These are phyloP conservation scores for Dolomedes plantarius DNA, from an alignment of 2,888 invertebrate genomes.

Conservation along the genomic window DNA sequence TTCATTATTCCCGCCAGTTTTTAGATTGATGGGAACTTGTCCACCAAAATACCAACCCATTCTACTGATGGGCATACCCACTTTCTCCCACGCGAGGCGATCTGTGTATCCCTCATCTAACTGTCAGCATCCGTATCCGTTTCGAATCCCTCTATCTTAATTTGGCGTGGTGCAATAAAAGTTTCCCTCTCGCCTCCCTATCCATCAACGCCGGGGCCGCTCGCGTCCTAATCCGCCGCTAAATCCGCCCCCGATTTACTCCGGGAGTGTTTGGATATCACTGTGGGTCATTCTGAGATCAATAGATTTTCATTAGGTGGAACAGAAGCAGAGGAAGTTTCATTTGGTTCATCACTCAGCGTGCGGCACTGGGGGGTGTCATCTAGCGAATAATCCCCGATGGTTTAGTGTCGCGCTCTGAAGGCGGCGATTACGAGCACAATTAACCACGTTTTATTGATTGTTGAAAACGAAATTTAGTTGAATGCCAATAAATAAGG, in stretches of 20 bases:
- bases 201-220: slow-evolving; percentile 41
- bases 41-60: too few relatives aligned
- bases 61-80: too few relatives aligned
- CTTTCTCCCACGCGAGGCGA: too few relatives aligned
- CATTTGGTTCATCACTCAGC: slow-evolving; percentile 32
- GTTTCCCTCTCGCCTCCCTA: slow-evolving; percentile 24
- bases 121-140: slow-evolving; percentile 28
- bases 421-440: slow-evolving; percentile 57
- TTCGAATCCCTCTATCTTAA: slow-evolving; percentile 50
- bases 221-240: not conserved
- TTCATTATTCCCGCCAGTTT: too few relatives aligned
- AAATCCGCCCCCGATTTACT: slow-evolving; percentile 29
- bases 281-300: slow-evolving; percentile 39
- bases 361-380: slow-evolving; percentile 21
- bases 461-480: slow-evolving; percentile 68
- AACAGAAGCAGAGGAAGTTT: slow-evolving; percentile 40
- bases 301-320: slow-evolving; percentile 66
- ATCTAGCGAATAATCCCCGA: slow-evolving; percentile 58
- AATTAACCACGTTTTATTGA: slow-evolving; percentile 70
- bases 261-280: slow-evolving; percentile 50
- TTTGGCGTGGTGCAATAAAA: slow-evolving; percentile 61
- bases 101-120: not conserved
- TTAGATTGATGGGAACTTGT: too few relatives aligned
- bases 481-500: slow-evolving; percentile 28
- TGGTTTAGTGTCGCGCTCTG: slow-evolving; percentile 11